Base-by-base conservation (phyloP, 2,797 vertebrate species). In the Sebastolobus altivelis region DNA sequence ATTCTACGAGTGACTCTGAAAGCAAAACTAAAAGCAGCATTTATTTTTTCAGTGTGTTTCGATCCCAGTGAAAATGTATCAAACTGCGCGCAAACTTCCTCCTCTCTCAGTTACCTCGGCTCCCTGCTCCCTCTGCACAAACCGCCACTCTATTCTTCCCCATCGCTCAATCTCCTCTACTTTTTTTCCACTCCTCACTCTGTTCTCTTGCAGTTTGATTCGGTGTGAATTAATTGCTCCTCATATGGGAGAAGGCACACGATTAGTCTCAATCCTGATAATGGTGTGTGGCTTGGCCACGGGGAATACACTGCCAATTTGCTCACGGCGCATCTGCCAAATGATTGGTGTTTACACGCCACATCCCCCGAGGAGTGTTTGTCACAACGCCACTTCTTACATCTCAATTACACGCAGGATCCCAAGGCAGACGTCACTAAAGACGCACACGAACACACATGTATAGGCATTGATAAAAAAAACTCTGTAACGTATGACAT, bases 251-350 rank as follows among this genome's bases (percentile, higher is more conserved):
- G 93, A 91, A 86, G 95, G 94, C 95, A 96, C 92, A 85, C 94
- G 93, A 96, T 96, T 96, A 96, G 94, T 96, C 96, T 96, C 94
- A 91, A 95, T 96, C 94, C 95, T 96, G 95, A 96, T 96, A 96
- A 96, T 96, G 95, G 95, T 85, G 94, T 94, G 93, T 93, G 93
- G 93, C 94, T 92, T 80, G 92, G 93, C 95, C 91, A 22, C 86
- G 61, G 95, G 95, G 95, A 96, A 95, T 94, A 92, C 90, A 79
- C 90, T 95, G 95, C 94, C 95, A 96, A 95, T 96, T 95, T 96
- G 92, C 94, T 94, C 92, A 75, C 80, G 77, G 91, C 89, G 92
- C 95, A 95, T 96, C 96, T 96, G 96, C 94, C 95, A 96, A 96
- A 96, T 96, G 95, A 96, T 95, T 95, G 94, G 94, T 96, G 95